phyloP scores from a whole-genome alignment of 2,113 vertebrate species.

The Anoplopoma fimbria region DNA sequence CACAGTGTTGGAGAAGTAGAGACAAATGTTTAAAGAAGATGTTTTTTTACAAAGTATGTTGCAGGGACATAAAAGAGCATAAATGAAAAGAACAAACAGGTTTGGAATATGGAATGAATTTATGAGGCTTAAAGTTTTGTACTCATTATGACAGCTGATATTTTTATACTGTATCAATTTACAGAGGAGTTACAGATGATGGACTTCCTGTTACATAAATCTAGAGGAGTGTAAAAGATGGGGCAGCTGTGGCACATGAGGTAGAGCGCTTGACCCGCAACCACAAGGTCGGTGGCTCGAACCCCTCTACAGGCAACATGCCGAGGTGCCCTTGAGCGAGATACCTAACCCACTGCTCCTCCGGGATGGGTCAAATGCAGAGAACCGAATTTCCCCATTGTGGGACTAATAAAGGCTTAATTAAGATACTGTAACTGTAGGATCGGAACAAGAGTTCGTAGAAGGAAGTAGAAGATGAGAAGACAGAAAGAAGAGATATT shows the following conservation, averaged over 20 bases:
- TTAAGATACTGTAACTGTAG: conserved; percentile 1
- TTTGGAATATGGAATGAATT: not conserved
- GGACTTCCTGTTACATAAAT: conserved; percentile 11
- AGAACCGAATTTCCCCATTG: too few relatives aligned
- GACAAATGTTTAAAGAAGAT: not conserved
- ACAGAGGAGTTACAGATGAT: not conserved
- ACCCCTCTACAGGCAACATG: too few relatives aligned
- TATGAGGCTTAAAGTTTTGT: not conserved
- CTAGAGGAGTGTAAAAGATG: not conserved
- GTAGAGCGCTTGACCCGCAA: too few relatives aligned
- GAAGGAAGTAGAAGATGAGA: not conserved
- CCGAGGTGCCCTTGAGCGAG: too few relatives aligned
- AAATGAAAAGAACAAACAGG: not conserved
- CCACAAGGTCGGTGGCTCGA: too few relatives aligned
- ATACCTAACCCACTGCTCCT: too few relatives aligned
- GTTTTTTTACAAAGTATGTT: not conserved
- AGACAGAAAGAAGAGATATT: not conserved
- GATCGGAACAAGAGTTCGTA: not conserved
- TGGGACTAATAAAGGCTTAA: too few relatives aligned
- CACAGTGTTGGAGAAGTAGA: not conserved
- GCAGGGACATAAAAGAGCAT: not conserved
- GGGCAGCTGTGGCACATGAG: too few relatives aligned
- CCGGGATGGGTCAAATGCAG: too few relatives aligned
- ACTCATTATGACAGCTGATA: not conserved
- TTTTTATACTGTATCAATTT: not conserved